These are phyloP conservation scores for Acanthoscelides obtectus DNA, from an alignment of 2,888 invertebrate species.

Conservation along the genomic window DNA sequence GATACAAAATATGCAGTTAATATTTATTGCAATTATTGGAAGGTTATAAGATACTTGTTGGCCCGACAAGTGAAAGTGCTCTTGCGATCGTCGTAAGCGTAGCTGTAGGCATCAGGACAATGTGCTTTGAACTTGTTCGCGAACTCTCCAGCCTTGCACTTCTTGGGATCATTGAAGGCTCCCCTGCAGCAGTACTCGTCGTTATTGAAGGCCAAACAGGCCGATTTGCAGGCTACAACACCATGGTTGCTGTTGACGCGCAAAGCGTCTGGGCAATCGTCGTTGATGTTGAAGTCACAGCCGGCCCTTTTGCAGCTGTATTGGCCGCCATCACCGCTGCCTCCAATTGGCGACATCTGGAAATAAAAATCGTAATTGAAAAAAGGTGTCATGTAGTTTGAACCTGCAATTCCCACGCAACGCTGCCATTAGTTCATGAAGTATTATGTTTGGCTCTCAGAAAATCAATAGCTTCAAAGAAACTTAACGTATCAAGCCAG, in stretches of 20 bases:
- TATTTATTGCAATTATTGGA: constrained; percentile 13
- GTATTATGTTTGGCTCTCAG: too few species aligned
- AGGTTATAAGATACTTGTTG: constrained; percentile 33
- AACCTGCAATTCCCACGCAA: too few species aligned
- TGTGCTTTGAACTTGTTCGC: constrained; percentile 46
- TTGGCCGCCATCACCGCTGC: constrained; percentile 31
- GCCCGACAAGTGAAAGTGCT: constrained; percentile 49
- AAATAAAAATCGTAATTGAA: constrained; percentile 12
- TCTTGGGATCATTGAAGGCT: constrained; percentile 41
- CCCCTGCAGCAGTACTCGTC: constrained; percentile 51
- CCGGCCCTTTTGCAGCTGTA: constrained; percentile 42
- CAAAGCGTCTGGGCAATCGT: constrained; percentile 42
- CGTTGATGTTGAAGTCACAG: constrained; percentile 41
- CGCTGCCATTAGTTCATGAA: too few species aligned
- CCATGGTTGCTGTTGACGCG: constrained; percentile 28
- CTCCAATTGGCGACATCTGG: constrained; percentile 35
- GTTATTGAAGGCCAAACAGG: constrained; percentile 47
- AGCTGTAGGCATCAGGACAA: constrained; percentile 53
- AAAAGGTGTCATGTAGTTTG: too few species aligned
- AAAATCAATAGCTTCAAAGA: too few species aligned
- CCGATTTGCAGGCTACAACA: constrained; percentile 48
- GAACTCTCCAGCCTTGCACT: constrained; percentile 44
- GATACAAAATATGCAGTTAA: background rate
- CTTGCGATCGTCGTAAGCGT: constrained; percentile 51
- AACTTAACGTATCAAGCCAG: too few species aligned